Conservation (phyloP, 2,797 vertebrate genomes). For the Calcarius lapponicus region DNA sequence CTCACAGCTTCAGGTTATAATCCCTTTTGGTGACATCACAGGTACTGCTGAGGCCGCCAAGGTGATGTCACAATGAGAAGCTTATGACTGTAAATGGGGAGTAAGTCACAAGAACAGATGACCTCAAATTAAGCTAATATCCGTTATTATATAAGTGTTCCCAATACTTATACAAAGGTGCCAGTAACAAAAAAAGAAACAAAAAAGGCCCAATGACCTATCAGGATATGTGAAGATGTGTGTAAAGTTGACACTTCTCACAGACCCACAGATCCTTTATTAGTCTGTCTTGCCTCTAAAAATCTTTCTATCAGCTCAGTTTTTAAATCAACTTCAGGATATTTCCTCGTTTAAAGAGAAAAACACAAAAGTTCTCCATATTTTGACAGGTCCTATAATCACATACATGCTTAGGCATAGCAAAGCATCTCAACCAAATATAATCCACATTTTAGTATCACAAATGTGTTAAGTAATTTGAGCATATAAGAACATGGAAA, state of each 20-base stretch:
- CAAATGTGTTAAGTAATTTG: background rate
- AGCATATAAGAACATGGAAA: background rate
- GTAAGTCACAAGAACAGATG: constrained; percentile 54
- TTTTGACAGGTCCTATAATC: background rate
- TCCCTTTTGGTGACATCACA: constrained; percentile 74
- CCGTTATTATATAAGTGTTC: constrained; percentile 62
- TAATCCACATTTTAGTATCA: background rate
- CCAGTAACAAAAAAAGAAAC: background rate
- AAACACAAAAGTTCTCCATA: background rate
- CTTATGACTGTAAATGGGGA: constrained; percentile 63
- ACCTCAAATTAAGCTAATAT: constrained; percentile 63
- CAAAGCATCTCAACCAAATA: background rate
- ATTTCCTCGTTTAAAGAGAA: background rate
- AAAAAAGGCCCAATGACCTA: background rate
- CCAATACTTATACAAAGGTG: constrained; percentile 1
- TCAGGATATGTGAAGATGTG: background rate
- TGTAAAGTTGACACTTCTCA: background rate
- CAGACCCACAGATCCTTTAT: background rate
- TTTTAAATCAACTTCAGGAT: background rate
- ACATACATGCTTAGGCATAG: background rate
- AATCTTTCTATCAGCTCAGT: background rate
- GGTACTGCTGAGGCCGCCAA: constrained; percentile 19
- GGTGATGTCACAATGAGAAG: constrained; percentile 69
- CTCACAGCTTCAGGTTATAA: constrained; percentile 63
- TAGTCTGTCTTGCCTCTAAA: background rate